Conservation (phyloP, 2,888 invertebrate genomes). For the Diarsia brunnea region DNA sequence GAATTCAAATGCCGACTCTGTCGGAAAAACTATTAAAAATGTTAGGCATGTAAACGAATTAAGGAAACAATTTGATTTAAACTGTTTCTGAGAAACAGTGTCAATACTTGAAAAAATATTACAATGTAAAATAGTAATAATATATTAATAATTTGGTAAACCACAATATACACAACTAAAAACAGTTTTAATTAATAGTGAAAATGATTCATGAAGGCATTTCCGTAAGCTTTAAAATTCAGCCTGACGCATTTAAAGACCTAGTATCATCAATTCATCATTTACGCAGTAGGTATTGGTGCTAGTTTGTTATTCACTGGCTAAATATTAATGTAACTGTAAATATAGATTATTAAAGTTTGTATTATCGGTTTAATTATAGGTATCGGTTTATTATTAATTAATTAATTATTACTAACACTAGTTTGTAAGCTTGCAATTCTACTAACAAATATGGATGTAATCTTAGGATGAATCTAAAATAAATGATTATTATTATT, state of each 20-base stretch:
- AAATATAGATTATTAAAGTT: background rate
- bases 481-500: too few species aligned
- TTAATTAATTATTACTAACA: too few species aligned
- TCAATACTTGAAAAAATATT: background rate
- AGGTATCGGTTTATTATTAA: too few species aligned
- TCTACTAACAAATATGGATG: too few species aligned
- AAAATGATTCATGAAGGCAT: slow-evolving; percentile 23
- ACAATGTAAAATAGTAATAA: background rate
- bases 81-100: background rate
- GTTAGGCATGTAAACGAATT: slow-evolving; percentile 8
- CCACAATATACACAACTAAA: background rate
- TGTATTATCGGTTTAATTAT: slow-evolving; percentile 10
- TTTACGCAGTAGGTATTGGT: slow-evolving; percentile 18
- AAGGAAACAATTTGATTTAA: slow-evolving; percentile 20
- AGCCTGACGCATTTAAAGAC: slow-evolving; percentile 15
- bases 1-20: slow-evolving; percentile 37
- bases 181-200: background rate
- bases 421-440: too few species aligned
- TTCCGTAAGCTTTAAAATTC: slow-evolving; percentile 1
- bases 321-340: slow-evolving; percentile 15
- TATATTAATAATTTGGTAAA: background rate
- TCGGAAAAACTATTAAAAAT: slow-evolving; percentile 30
- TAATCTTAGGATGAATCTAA: too few species aligned
- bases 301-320: slow-evolving; percentile 7
- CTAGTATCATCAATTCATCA: slow-evolving; percentile 4